Evolutionary conservation across 1,140 invertebrate genomes (phyloP).

Genomic region (Bombus picipes): DNA sequence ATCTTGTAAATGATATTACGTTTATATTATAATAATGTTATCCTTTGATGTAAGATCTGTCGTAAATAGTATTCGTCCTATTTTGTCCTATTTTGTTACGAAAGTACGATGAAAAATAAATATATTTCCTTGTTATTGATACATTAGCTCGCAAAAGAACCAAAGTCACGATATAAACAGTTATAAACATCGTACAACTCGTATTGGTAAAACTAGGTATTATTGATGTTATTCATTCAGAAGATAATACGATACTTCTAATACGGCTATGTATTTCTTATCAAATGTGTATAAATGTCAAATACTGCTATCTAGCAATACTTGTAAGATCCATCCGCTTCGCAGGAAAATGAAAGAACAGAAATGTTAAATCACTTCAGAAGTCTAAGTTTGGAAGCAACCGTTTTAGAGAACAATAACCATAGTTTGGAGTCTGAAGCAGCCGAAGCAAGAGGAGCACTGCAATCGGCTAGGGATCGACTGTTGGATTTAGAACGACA

Average conservation of each 20-base stretch:
- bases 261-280: no score
- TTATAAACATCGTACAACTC: no score
- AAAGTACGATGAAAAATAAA: not conserved
- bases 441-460: slow-evolving; percentile 84
- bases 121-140: no score
- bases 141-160: no score
- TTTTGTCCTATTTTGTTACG: no score
- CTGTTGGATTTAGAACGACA: slow-evolving; percentile 83
- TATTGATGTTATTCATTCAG: no score
- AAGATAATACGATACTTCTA: no score
- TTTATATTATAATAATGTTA: no score
- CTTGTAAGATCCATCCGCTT: not conserved
- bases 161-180: not conserved
- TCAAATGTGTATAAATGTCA: not conserved
- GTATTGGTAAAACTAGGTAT: no score
- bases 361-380: slow-evolving; percentile 89
- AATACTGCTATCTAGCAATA: not conserved
- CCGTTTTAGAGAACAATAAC: slow-evolving; percentile 88
- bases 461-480: slow-evolving; percentile 83
- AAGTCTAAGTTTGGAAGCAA: slow-evolving; percentile 87
- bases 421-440: slow-evolving; percentile 88
- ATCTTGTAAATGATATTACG: not conserved
- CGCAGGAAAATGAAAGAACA: slow-evolving; percentile 86
- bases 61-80: not conserved
- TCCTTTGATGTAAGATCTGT: no score